Conservation (phyloP, 2,888 invertebrate species). For the Harpalus rubripes region DNA sequence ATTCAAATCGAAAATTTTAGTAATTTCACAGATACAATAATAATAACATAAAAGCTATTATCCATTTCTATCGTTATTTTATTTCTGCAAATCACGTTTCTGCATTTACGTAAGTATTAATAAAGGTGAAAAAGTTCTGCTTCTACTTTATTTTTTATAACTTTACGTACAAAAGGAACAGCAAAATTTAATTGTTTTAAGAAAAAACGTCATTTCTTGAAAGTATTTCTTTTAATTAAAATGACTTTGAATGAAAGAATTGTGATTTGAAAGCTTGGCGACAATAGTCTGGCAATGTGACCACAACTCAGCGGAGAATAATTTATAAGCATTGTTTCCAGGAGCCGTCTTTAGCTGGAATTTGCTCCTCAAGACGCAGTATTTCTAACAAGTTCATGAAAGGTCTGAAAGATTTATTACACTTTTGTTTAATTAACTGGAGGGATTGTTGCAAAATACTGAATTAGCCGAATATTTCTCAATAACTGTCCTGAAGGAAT, state of each 20-base stretch:
- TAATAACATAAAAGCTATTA: no score
- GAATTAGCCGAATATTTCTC: slow-evolving; percentile 42
- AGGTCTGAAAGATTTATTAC: slow-evolving; percentile 42
- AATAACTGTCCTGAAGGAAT: slow-evolving; percentile 21
- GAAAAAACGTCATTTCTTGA: slow-evolving; percentile 22
- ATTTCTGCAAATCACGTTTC: no score
- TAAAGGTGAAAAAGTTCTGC: slow-evolving; percentile 1
- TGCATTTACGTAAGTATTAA: neutral
- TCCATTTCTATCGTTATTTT: no score
- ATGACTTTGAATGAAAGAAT: slow-evolving; percentile 38
- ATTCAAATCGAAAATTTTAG: no score
- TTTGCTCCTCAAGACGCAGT: slow-evolving; percentile 47
- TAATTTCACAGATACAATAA: no score
- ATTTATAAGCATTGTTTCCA: slow-evolving; percentile 61
- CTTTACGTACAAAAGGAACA: neutral
- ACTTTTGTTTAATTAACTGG: slow-evolving; percentile 52
- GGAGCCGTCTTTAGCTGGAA: slow-evolving; percentile 52
- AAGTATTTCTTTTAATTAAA: slow-evolving; percentile 32
- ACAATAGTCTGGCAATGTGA: neutral
- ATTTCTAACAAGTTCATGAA: slow-evolving; percentile 48
- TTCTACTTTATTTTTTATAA: slow-evolving; percentile 1
- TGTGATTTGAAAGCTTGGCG: slow-evolving; percentile 16
- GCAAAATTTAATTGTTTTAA: slow-evolving; percentile 27
- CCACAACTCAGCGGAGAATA: slow-evolving; percentile 39
- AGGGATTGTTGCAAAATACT: slow-evolving; percentile 44